Conservation (phyloP, 2,797 vertebrate species). For the Anas capensis region DNA sequence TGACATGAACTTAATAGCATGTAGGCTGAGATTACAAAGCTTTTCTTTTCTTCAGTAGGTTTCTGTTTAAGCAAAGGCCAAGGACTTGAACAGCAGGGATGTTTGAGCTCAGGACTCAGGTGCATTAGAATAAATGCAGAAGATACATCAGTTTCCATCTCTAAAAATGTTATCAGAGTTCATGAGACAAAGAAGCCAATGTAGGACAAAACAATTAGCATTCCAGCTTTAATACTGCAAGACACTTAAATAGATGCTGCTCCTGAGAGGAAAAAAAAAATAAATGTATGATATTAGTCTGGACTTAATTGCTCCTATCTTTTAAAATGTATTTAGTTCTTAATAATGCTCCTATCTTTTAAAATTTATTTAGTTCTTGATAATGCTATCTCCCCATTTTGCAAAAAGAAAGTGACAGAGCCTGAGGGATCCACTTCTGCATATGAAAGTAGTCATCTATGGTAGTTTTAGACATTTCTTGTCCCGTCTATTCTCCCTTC, state of each 20-base stretch:
- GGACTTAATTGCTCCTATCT: conserved; percentile 3
- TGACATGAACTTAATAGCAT: neutral
- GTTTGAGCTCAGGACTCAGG: conserved; percentile 25
- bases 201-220: conserved; percentile 37
- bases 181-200: conserved; percentile 30
- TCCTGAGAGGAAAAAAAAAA: neutral
- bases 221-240: conserved; percentile 9
- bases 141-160: conserved; percentile 34
- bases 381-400: neutral
- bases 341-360: neutral
- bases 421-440: neutral
- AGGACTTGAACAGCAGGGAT: neutral
- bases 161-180: conserved; percentile 16
- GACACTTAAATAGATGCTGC: conserved; percentile 21
- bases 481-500: neutral
- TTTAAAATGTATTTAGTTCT: neutral
- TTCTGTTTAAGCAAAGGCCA: conserved; percentile 5
- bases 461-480: neutral
- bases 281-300: neutral
- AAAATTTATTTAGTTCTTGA: neutral
- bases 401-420: neutral
- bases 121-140: conserved; percentile 37
- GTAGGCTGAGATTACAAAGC: conserved; percentile 7
- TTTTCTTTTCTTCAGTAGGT: neutral
- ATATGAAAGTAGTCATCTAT: neutral